Percentiles rank a stretch among this genome's conserved stretches.
Conservation (phyloP, 2,797 vertebrate species). For the Chelon auratus region DNA sequence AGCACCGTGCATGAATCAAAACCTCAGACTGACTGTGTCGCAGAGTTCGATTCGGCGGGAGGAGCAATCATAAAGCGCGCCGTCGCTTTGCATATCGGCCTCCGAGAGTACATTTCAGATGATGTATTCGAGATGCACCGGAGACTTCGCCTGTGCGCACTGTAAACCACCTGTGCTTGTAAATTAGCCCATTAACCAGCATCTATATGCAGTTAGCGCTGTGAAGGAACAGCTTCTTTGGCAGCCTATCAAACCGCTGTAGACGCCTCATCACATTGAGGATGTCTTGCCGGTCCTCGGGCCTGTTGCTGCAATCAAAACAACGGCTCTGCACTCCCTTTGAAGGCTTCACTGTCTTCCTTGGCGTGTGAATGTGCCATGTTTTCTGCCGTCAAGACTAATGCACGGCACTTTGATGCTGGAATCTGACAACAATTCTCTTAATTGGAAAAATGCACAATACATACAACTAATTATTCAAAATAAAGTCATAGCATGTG, state of each 20-base stretch:
- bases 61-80: constrained; percentile 52
- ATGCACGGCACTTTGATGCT: too few relatives aligned
- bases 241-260: constrained; percentile 70
- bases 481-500: too few relatives aligned
- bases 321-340: constrained; percentile 42
- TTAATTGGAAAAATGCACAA: too few relatives aligned
- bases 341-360: constrained; percentile 35
- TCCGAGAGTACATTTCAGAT: constrained; percentile 60
- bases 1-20: constrained; percentile 21
- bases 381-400: constrained; percentile 14
- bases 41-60: constrained; percentile 38
- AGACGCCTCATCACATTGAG: constrained; percentile 58
- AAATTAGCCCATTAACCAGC: constrained; percentile 81
- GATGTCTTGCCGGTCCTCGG: constrained; percentile 54
- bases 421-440: too few relatives aligned
- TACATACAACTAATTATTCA: too few relatives aligned
- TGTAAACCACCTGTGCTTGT: constrained; percentile 76
- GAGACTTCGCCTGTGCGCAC: constrained; percentile 53
- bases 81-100: constrained; percentile 51
- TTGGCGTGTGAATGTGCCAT: constrained; percentile 7
- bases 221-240: constrained; percentile 57
- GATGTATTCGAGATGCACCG: constrained; percentile 65
- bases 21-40: constrained; percentile 40
- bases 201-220: constrained; percentile 76
- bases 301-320: constrained; percentile 63